Evolutionary conservation across 2,113 vertebrate genomes (phyloP), one percentile per base, ranked within the genome.

Genomic region (Scortum barcoo): DNA sequence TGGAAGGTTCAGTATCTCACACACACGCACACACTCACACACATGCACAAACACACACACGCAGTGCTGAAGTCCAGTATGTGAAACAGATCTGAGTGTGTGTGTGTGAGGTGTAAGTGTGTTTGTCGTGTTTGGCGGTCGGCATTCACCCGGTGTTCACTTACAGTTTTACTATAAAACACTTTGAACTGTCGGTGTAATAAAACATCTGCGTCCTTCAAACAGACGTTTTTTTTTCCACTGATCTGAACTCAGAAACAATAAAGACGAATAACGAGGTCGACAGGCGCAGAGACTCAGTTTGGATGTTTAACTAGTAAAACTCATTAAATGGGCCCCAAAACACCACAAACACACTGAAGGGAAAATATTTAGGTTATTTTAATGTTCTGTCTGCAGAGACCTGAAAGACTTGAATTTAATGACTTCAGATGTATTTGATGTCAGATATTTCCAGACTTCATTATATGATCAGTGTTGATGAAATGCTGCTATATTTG

Each of bases 1-100:
- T 97, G 96, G 96, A 97, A 97, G 96, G 97, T 97, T 16, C 14
- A 3, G 28, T 44, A 20, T 24, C n/a, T 8, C n/a, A 19, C 24
- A 28, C 1, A 10, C n/a, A 42, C n/a, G 4, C 22, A 51, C 4
- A 66, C 3, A 33, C 2, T 33, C 11, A 51, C 13, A 57, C 68
- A 56, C 51, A 33, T 1, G 33, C 11, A 51, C 13, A 57, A 50
- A 56, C 51, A 62, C 58, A 50, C 24, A 62, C 54, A 58, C 38
- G 22, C 16, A 28, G 53, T 36, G 36, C 69, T 20, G 4, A 26
- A 30, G 57, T 62, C 72, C 57, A 50, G 57, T 4, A 22, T 38
- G 12, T 38, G 12, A 33, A 33, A 54, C 13, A 53, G 72, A 63
- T 38, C 19, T 0, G 3, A 75, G 57, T 20, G 9, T 13, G 42